These are phyloP conservation scores for Chrysoperla carnea DNA, from an alignment of 1,140 invertebrate species.

Conservation along the genomic window DNA sequence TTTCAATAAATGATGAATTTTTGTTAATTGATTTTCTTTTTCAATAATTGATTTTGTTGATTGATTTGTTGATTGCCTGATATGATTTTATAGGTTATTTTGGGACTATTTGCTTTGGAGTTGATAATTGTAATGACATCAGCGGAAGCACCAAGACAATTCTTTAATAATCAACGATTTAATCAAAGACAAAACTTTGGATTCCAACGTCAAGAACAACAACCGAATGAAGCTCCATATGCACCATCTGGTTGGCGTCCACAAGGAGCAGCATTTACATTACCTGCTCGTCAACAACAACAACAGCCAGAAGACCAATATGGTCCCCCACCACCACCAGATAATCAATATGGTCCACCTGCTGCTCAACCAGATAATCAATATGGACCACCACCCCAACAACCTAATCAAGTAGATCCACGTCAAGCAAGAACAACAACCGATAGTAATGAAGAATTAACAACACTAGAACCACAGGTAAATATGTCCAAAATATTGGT, in stretches of 20 bases:
- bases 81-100: no score
- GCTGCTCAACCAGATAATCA: constrained; percentile 6
- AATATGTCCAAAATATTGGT: constrained; percentile 4
- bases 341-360: constrained; percentile 9
- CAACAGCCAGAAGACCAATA: constrained; percentile 11
- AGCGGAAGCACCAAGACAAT: constrained; percentile 14
- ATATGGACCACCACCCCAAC: constrained; percentile 8
- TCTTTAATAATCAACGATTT: constrained; percentile 7
- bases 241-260: constrained; percentile 15
- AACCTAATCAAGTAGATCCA: constrained; percentile 1
- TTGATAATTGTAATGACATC: constrained; percentile 10
- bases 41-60: no score
- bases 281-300: constrained; percentile 9
- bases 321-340: constrained; percentile 4
- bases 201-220: constrained; percentile 2
- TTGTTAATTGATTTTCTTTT: no score
- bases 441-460: constrained; percentile 4
- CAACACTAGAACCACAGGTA: constrained; percentile 10
- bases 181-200: constrained; percentile 3
- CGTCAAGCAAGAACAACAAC: constrained; percentile 6
- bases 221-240: constrained; percentile 9
- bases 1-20: no score
- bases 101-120: no score
- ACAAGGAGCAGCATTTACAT: constrained; percentile 13
- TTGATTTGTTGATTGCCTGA: no score